Evolutionary conservation across 2,797 vertebrate genomes (phyloP), one percentile per base, ranked within the genome.

Genomic region (Artibeus lituratus): DNA sequence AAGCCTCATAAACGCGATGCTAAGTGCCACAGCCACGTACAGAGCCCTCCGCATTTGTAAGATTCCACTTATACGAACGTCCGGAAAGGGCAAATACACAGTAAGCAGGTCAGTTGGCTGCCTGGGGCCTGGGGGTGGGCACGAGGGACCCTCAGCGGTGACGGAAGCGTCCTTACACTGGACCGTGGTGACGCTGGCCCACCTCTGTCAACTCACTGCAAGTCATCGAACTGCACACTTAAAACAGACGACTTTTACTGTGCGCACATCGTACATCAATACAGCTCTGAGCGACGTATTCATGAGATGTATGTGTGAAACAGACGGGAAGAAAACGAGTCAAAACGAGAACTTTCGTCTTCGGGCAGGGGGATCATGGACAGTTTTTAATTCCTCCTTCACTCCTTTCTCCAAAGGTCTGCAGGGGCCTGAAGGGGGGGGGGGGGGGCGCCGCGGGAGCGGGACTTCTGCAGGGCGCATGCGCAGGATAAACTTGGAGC

Each of bases 81-180:
- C 78, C 9, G 7, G 67, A 32, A 51, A 82, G 18, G 35, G 24
- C 32, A 35, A 21, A 14, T 9, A 8, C 53, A n/a, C 10, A 1
- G 16, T 2, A 26, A 37, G 59, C 21, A n/a, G 21, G 8, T 5
- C 5, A 39, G 12, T 0, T 0, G 1, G 35, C 1, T n/a, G 19
- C 39, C 53, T 3, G 72, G 16, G 42, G 2, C 5, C 8, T 3
- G 80, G 35, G 21, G 55, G 39, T 57, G 24, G 49, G 24, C 6
- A 1, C 0, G 5, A 10, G 32, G 44, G 32, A 14, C 44, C 10
- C 47, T 74, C 3, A 2, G 24, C 47, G 39, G 39, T 42, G 39
- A 42, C 39, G 39, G 39, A 42, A 42, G 39, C 39, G 39, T 42
- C 39, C 39, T 42, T 42, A 42, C 39, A 42, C 39, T 42, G 37